Percentiles rank a stretch among this genome's conserved stretches.
These are phyloP conservation scores for Lacerta viridis DNA, from an alignment of 2,797 vertebrate genomes.

Conservation along the genomic window DNA sequence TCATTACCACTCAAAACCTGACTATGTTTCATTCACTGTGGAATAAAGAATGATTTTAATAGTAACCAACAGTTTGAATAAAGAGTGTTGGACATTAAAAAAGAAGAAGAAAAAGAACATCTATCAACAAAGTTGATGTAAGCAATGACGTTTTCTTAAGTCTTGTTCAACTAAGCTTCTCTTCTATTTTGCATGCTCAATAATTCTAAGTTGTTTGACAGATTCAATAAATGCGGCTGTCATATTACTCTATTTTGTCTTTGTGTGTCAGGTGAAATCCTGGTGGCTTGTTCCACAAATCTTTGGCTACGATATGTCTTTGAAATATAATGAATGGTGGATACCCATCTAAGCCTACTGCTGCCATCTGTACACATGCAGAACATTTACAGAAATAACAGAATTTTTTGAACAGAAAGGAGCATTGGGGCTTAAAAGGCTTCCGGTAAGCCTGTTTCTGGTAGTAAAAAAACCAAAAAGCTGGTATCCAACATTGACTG, in stretches of 20 bases:
- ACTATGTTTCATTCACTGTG: background rate
- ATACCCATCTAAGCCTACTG: background rate
- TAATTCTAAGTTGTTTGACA: background rate
- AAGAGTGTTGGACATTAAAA: too few relatives aligned
- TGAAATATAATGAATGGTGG: slow-evolving; percentile 15
- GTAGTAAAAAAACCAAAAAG: background rate
- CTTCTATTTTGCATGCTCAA: background rate
- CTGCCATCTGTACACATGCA: background rate
- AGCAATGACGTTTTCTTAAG: background rate
- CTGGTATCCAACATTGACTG: background rate
- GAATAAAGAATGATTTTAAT: background rate
- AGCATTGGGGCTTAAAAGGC: background rate
- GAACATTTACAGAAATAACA: background rate
- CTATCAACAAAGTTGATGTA: background rate
- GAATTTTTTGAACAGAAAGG: background rate
- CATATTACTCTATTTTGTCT: slow-evolving; percentile 7
- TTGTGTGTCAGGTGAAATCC: background rate
- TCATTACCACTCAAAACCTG: background rate
- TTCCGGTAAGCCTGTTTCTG: background rate
- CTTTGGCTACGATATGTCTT: background rate
- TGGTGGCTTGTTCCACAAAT: background rate
- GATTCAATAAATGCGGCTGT: background rate
- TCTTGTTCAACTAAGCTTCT: background rate
- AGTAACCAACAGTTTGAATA: background rate
- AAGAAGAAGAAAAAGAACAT: too few relatives aligned